These are phyloP conservation scores for Drosophila recens DNA, from an alignment of 2,888 invertebrate species.

Conservation along the genomic window DNA sequence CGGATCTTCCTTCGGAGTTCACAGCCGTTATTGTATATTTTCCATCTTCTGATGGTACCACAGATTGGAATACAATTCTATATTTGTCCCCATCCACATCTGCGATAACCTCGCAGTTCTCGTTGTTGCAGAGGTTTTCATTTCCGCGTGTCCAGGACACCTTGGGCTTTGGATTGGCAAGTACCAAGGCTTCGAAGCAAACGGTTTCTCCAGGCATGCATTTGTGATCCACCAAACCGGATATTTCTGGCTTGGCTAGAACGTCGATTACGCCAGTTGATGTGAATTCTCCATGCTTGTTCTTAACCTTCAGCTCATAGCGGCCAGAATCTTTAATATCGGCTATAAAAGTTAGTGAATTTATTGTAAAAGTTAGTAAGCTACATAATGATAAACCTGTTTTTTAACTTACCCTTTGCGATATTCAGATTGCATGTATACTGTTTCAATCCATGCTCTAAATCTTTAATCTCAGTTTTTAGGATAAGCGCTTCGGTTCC, in stretches of 20 bases:
- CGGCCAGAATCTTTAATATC: slow-evolving; percentile 92
- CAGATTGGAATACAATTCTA: slow-evolving; percentile 90
- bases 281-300: slow-evolving; percentile 92
- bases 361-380: neutral
- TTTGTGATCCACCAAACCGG: slow-evolving; percentile 90
- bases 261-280: slow-evolving; percentile 92
- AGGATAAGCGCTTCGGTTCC: slow-evolving; percentile 89
- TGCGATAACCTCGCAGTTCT: slow-evolving; percentile 85
- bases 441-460: slow-evolving; percentile 92
- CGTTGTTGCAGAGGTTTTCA: slow-evolving; percentile 85
- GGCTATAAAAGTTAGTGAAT: slow-evolving; percentile 56
- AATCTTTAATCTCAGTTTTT: slow-evolving; percentile 88
- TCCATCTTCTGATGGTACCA: slow-evolving; percentile 91
- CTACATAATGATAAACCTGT: neutral
- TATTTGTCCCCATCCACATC: slow-evolving; percentile 85
- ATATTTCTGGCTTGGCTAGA: slow-evolving; percentile 91
- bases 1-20: slow-evolving; percentile 91
- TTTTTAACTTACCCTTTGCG: slow-evolving; percentile 33
- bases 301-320: slow-evolving; percentile 92
- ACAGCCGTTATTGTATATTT: slow-evolving; percentile 91
- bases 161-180: slow-evolving; percentile 95
- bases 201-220: slow-evolving; percentile 92
- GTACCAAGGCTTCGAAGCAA: slow-evolving; percentile 92
- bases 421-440: slow-evolving; percentile 91
- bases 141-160: slow-evolving; percentile 90